Evolutionary conservation across 2,797 vertebrate genomes (phyloP), one percentile per base, ranked within the genome.

Genomic region (Tragopan temminckii): DNA sequence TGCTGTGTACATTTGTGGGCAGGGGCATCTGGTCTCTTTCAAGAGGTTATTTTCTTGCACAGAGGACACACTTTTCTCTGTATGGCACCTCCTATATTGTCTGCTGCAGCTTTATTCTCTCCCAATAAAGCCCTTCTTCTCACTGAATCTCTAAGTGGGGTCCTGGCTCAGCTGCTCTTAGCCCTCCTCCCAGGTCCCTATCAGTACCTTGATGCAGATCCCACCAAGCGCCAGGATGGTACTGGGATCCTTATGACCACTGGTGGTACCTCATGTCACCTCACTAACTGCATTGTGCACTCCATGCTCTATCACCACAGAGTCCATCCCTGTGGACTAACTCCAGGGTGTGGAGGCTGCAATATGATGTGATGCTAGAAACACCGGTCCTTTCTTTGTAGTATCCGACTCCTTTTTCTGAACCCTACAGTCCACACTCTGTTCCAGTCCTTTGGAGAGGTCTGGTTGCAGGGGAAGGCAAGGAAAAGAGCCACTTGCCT

Each of bases 291-390:
- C 40, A 3, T 15, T 70, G 33, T n/a, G n/a, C 55, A 3, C 40
- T 62, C 76, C n/a, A 6, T 19, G 66, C 0, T 0, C 1, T 42
- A 21, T 36, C 59, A 42, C 36, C 5, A 46, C 0, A 0, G 9
- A 17, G 12, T 61, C 58, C 84, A 61, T 53, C 21, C 52, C 50
- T 53, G 40, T 23, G 13, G 27, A 31, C 35, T 45, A 50, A 29
- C 40, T 29, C 35, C 63, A 42, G 31, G 6, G 4, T 64, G 36
- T 35, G 62, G 72, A 66, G 43, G 61, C n/a, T 42, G 31, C 5
- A 3, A 9, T 40, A 5, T 11, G 21, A 27, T 58, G 13, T 21
- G 24, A 45, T 66, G 29, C 31, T 48, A 35, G 53, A 66, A 62
- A 25, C 19, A 5, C 12, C 9, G 48, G 3, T 46, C 42, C 75